Evolutionary conservation across 2,797 vertebrate species (phyloP).

Genomic region (Lagodon rhomboides): DNA sequence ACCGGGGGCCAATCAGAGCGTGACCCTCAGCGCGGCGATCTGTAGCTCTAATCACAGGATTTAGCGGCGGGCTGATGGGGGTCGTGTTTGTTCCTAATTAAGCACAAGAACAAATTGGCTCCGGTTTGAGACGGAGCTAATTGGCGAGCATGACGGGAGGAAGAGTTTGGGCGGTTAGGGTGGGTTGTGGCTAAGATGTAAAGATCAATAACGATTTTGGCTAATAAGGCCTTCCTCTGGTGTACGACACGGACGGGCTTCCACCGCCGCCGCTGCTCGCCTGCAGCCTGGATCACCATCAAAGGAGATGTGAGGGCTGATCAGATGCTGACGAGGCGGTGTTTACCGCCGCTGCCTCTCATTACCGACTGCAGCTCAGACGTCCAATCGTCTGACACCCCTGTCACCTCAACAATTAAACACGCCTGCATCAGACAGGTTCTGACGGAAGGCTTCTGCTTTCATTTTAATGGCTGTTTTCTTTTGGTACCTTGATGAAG

Average conservation of each 20-base stretch:
- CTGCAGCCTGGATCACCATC: constrained; percentile 33
- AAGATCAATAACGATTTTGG: constrained; percentile 49
- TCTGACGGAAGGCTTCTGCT: background rate
- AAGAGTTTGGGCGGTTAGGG: constrained; percentile 33
- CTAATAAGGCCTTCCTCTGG: constrained; percentile 44
- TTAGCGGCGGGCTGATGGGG: constrained; percentile 35
- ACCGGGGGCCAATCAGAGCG: background rate
- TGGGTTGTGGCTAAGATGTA: constrained; percentile 39
- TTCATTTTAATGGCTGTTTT: no score
- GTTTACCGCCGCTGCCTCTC: constrained; percentile 16
- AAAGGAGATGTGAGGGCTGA: constrained; percentile 18
- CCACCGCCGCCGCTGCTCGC: background rate
- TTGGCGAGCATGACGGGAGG: constrained; percentile 48
- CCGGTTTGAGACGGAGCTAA: constrained; percentile 59
- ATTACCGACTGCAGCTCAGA: constrained; percentile 34
- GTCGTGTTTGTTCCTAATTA: constrained; percentile 71
- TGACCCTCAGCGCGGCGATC: constrained; percentile 12
- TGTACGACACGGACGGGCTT: constrained; percentile 1
- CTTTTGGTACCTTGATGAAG: background rate
- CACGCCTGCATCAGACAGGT: background rate
- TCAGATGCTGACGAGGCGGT: constrained; percentile 13
- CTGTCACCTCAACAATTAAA: constrained; percentile 3
- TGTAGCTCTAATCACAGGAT: constrained; percentile 61
- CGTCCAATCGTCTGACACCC: constrained; percentile 1
- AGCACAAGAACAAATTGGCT: constrained; percentile 67